Percentiles rank a stretch among this genome's conserved stretches.
Conservation (phyloP, 2,888 invertebrate genomes). For the Ptychoptera albimana region DNA sequence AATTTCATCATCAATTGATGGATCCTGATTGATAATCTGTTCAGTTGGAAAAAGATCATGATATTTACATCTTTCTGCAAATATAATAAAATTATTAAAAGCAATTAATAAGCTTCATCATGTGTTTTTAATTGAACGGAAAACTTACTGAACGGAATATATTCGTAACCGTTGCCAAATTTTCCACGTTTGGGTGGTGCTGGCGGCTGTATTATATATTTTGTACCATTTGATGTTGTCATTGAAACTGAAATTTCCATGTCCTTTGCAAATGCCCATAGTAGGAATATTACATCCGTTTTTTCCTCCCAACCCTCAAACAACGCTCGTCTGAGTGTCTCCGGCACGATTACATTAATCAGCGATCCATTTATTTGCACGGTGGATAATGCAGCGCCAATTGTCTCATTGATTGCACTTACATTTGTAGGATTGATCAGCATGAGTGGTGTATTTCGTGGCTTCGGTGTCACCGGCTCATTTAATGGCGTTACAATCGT, state of each 20-base stretch:
- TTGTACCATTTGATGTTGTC: conserved; percentile 19
- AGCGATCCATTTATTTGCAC: conserved; percentile 21
- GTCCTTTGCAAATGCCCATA: conserved; percentile 24
- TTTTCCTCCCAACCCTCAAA: conserved; percentile 25
- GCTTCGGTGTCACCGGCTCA: conserved; percentile 7
- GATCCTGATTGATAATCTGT: conserved; percentile 33
- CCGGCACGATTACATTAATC: conserved; percentile 26
- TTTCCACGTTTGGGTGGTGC: conserved; percentile 21
- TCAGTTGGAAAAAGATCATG: conserved; percentile 44
- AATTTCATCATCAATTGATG: conserved; percentile 35
- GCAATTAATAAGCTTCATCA: too few species aligned
- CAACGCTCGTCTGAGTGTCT: conserved; percentile 21
- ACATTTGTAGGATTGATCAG: conserved; percentile 22
- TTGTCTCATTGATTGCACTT: conserved; percentile 14
- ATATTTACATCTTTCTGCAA: conserved; percentile 39
- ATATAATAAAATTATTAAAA: background rate
- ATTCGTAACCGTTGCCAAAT: conserved; percentile 21
- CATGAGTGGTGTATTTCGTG: conserved; percentile 18
- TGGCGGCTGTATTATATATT: conserved; percentile 23
- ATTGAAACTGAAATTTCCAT: conserved; percentile 24
- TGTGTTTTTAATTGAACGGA: background rate
- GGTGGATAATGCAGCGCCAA: conserved; percentile 20
- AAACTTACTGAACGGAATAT: conserved; percentile 12
- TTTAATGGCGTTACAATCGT: conserved; percentile 14
- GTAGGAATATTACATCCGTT: conserved; percentile 19